A percentile compares a stretch with the other conserved stretches of the same genome.
phyloP scores from a whole-genome alignment of 1,140 invertebrate species.

The Drosophila chauvacae region DNA sequence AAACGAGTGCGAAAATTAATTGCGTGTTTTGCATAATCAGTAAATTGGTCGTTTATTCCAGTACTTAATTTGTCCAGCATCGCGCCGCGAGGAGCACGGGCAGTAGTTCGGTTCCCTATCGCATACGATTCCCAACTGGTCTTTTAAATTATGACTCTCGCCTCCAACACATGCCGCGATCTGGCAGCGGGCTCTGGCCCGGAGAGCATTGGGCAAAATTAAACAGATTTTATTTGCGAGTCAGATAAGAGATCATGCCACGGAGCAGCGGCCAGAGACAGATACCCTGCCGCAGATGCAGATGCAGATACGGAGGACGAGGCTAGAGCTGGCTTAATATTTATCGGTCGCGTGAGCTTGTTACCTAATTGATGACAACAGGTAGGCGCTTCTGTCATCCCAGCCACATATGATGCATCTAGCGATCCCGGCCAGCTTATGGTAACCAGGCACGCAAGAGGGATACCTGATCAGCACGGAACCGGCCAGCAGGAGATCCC shows the following conservation, averaged over 20 bases:
- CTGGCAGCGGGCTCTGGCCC: slow-evolving; percentile 26
- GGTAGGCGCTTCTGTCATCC: slow-evolving; percentile 81
- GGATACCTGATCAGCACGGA: neutral
- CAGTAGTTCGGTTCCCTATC: slow-evolving; percentile 1
- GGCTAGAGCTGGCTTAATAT: slow-evolving; percentile 51
- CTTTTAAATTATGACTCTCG: slow-evolving; percentile 73
- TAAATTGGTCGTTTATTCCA: slow-evolving; percentile 81
- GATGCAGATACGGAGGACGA: slow-evolving; percentile 32
- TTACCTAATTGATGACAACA: slow-evolving; percentile 85
- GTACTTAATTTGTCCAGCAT: slow-evolving; percentile 73
- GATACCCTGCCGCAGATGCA: slow-evolving; percentile 44
- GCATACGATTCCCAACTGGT: neutral
- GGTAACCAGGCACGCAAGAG: slow-evolving; percentile 61
- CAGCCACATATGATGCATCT: slow-evolving; percentile 33
- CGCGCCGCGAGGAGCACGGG: slow-evolving; percentile 53
- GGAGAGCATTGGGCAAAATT: slow-evolving; percentile 52
- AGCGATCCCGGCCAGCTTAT: slow-evolving; percentile 51
- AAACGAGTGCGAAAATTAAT: slow-evolving; percentile 71
- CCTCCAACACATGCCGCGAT: slow-evolving; percentile 42
- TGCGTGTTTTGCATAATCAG: slow-evolving; percentile 83
- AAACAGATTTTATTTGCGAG: slow-evolving; percentile 78
- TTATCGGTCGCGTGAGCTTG: slow-evolving; percentile 84
- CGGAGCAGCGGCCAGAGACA: slow-evolving; percentile 33
- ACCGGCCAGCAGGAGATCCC: slow-evolving; percentile 55
- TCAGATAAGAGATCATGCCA: slow-evolving; percentile 75